Percentiles rank a stretch among this genome's conserved stretches.
These are phyloP conservation scores for Drosophila mayri DNA, from an alignment of 1,140 invertebrate species.

Conservation along the genomic window DNA sequence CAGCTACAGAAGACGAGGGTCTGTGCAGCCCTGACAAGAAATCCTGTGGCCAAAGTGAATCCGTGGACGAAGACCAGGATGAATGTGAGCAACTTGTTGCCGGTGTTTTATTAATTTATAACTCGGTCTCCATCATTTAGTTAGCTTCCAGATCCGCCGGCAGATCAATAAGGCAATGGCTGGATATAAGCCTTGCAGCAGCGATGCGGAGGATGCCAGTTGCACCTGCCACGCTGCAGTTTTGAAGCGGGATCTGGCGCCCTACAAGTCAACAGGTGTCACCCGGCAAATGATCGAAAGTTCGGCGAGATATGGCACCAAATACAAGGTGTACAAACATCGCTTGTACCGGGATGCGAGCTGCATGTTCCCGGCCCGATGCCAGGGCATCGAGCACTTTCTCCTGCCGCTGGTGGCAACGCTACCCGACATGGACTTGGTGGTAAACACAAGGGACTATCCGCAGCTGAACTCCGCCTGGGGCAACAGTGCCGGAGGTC, in stretches of 20 bases:
- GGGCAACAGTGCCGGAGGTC: constrained; percentile 85
- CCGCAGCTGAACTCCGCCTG: constrained; percentile 89
- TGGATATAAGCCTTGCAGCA: constrained; percentile 50
- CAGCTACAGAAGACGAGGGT: background rate
- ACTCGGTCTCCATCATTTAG: background rate
- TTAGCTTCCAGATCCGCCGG: constrained; percentile 40
- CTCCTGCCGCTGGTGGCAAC: constrained; percentile 89
- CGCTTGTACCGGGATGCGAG: constrained; percentile 92
- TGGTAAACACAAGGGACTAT: constrained; percentile 96
- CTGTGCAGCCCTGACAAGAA: constrained; percentile 16
- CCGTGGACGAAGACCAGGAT: background rate
- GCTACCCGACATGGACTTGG: constrained; percentile 93
- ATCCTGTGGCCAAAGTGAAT: background rate
- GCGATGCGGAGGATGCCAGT: constrained; percentile 73
- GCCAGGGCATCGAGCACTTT: constrained; percentile 97
- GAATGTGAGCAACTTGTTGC: constrained; percentile 44
- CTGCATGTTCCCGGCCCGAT: constrained; percentile 96
- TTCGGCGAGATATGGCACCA: constrained; percentile 87
- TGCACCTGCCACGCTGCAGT: constrained; percentile 88
- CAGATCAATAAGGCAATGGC: constrained; percentile 74
- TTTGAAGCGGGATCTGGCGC: constrained; percentile 89
- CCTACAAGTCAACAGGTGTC: constrained; percentile 89
- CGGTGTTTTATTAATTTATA: background rate
- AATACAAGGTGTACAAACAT: constrained; percentile 92
- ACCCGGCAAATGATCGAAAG: constrained; percentile 88